phyloP scores from a whole-genome alignment of 2,797 vertebrate genomes.

The Trachurus trachurus region DNA sequence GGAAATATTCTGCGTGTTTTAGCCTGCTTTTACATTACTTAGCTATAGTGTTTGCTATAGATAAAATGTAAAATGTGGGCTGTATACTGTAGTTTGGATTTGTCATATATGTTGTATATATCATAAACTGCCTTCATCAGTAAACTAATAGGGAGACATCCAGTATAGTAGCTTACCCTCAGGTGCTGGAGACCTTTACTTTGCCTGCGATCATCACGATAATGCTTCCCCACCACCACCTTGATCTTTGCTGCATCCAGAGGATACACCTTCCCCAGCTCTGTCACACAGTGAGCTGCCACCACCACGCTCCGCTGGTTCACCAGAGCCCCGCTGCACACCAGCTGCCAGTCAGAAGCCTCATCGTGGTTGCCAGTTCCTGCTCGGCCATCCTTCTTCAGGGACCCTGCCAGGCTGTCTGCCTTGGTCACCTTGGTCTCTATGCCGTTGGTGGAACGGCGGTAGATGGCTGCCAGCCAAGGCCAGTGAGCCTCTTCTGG shows the following conservation, averaged over 20 bases:
- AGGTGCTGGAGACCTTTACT: constrained; percentile 92
- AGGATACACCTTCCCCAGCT: constrained; percentile 91
- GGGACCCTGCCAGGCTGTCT: constrained; percentile 64
- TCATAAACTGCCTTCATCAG: background rate
- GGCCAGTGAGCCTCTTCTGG: constrained; percentile 90
- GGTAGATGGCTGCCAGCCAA: constrained; percentile 96
- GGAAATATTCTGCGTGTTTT: background rate
- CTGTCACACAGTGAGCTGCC: constrained; percentile 96
- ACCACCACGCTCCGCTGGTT: constrained; percentile 95
- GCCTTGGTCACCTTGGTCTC: constrained; percentile 79
- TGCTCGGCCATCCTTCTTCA: constrained; percentile 62
- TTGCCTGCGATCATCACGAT: constrained; percentile 90
- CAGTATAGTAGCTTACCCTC: constrained; percentile 83
- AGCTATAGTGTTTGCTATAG: background rate
- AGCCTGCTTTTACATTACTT: background rate
- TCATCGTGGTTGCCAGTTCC: constrained; percentile 62
- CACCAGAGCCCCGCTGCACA: constrained; percentile 95
- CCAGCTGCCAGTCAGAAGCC: constrained; percentile 91
- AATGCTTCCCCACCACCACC: constrained; percentile 94
- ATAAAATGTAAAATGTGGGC: background rate
- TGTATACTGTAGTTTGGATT: background rate
- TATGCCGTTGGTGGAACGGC: constrained; percentile 80
- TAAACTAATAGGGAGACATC: background rate
- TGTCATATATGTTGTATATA: too few relatives aligned
- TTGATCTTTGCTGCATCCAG: constrained; percentile 91